A percentile compares a stretch with the other conserved stretches of the same genome.
phyloP scores from a whole-genome alignment of 2,113 vertebrate genomes.

The Micronycteris hirsuta region DNA sequence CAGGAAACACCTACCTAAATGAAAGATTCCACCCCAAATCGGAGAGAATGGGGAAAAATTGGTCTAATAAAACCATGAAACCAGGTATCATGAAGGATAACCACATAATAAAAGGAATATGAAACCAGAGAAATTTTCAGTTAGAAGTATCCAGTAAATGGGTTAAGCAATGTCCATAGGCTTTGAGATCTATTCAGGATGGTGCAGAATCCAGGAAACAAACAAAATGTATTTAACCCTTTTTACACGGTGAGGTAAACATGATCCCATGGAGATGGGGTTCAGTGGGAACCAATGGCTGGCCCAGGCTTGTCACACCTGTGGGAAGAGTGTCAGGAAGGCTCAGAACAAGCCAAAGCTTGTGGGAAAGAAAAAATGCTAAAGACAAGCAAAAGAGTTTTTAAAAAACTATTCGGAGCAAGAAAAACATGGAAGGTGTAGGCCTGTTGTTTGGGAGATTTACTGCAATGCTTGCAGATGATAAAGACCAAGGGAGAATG shows the following conservation, averaged over 20 bases:
- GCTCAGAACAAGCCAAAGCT: constrained; percentile 15
- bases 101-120: background rate
- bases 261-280: background rate
- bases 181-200: background rate
- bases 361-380: background rate
- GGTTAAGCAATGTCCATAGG: background rate
- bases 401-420: background rate
- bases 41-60: background rate
- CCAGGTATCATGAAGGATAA: background rate
- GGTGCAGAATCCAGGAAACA: background rate
- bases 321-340: background rate
- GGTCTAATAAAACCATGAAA: background rate
- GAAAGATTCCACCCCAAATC: constrained; percentile 51
- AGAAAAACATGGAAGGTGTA: background rate
- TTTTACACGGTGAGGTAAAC: constrained; percentile 19
- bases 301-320: background rate
- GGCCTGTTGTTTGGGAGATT: background rate
- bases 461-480: background rate
- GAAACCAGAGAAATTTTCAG: background rate
- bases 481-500: background rate
- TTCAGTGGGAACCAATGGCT: background rate
- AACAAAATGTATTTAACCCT: background rate
- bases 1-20: constrained; percentile 55
- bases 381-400: background rate
- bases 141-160: background rate